These are phyloP conservation scores for Nomia melanderi DNA, from an alignment of 1,140 invertebrate genomes.

Conservation along the genomic window DNA sequence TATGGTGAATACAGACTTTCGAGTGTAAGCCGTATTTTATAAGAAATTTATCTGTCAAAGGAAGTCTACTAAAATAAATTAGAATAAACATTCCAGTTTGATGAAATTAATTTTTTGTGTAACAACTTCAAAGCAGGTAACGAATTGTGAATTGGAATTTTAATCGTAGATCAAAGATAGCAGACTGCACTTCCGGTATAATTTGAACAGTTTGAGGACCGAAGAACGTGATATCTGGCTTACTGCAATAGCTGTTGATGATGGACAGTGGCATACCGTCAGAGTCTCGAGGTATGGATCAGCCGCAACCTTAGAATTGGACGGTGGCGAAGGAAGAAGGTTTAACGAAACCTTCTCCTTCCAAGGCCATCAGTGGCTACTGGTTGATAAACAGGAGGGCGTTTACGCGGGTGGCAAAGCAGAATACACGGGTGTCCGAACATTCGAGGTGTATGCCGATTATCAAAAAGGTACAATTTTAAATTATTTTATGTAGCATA, in stretches of 20 bases:
- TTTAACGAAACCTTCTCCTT: constrained; percentile 97
- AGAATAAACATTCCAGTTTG: too few species aligned
- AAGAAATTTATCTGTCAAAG: too few species aligned
- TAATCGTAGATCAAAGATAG: constrained; percentile 89
- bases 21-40: too few species aligned
- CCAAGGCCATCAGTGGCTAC: constrained; percentile 93
- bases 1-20: too few species aligned
- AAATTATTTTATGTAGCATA: too few species aligned
- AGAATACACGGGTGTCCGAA: constrained; percentile 94
- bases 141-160: neutral
- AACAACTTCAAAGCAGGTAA: neutral
- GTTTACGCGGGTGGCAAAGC: constrained; percentile 97
- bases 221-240: constrained; percentile 96
- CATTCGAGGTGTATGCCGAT: constrained; percentile 97
- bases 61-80: too few species aligned
- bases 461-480: constrained; percentile 90
- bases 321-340: constrained; percentile 96
- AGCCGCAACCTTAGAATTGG: constrained; percentile 95
- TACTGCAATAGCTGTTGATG: constrained; percentile 93
- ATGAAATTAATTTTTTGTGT: neutral
- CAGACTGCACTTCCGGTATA: constrained; percentile 94
- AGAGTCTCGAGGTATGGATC: constrained; percentile 94
- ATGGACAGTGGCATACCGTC: constrained; percentile 98
- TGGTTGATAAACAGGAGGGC: constrained; percentile 96
- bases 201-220: constrained; percentile 93